Percentiles rank a stretch among this genome's conserved stretches.
Evolutionary conservation across 2,113 vertebrate genomes (phyloP).

Genomic region (Thamnophis sirtalis): DNA sequence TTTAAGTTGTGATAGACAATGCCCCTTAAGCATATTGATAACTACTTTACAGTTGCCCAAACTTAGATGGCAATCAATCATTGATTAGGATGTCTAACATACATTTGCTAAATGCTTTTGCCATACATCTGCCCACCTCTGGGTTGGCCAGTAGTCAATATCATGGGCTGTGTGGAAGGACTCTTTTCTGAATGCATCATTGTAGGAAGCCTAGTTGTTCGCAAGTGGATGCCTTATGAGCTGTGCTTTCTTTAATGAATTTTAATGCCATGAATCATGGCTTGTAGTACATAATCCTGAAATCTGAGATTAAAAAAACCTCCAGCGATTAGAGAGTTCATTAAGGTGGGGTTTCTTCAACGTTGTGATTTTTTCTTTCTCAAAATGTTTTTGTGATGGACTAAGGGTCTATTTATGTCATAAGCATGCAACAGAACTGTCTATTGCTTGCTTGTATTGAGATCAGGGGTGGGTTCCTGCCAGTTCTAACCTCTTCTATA

Average conservation of each 20-base stretch:
- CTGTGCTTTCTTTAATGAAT: not conserved
- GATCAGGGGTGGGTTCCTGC: no score
- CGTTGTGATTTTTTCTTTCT: not conserved
- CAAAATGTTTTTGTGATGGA: not conserved
- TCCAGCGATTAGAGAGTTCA: not conserved
- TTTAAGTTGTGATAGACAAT: not conserved
- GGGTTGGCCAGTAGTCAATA: not conserved
- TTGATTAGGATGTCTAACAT: not conserved
- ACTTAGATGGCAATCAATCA: not conserved
- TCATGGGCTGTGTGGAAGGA: not conserved
- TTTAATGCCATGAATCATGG: not conserved
- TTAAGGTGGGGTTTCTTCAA: not conserved
- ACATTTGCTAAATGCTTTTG: not conserved
- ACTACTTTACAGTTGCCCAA: not conserved
- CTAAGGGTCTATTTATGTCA: not conserved
- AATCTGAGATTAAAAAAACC: not conserved
- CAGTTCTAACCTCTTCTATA: no score
- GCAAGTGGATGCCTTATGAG: not conserved
- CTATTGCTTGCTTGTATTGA: not conserved
- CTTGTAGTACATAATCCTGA: not conserved
- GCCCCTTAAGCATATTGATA: not conserved
- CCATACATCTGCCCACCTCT: not conserved
- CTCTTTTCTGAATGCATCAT: not conserved
- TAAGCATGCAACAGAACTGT: not conserved
- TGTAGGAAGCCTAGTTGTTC: not conserved